Conservation (phyloP, 2,888 invertebrate genomes). For the Microchrysa polita region DNA sequence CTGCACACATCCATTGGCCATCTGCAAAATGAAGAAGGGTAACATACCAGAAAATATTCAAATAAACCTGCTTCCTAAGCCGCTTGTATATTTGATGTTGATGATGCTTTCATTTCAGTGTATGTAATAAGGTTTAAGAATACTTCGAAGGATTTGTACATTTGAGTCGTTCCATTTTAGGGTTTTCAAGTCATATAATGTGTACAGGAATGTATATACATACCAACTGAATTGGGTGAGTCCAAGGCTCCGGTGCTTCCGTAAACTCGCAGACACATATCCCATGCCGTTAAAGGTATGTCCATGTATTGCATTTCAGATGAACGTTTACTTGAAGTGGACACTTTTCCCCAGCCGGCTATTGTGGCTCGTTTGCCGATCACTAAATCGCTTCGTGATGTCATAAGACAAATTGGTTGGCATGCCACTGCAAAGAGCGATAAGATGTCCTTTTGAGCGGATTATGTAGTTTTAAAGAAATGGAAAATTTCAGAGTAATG, state of each 20-base stretch:
- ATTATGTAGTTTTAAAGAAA: too few species aligned
- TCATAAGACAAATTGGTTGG: conserved; percentile 76
- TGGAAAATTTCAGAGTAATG: background rate
- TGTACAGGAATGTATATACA: too few species aligned
- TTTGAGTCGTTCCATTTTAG: too few species aligned
- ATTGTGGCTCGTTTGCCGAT: conserved; percentile 64
- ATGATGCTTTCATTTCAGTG: too few species aligned
- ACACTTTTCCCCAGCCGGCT: conserved; percentile 73
- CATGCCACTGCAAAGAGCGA: conserved; percentile 71
- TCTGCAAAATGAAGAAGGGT: conserved; percentile 56
- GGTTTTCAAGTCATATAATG: background rate
- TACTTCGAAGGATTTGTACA: too few species aligned
- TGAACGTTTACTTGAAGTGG: conserved; percentile 65
- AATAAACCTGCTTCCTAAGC: too few species aligned
- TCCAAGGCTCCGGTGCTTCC: conserved; percentile 72
- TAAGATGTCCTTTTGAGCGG: too few species aligned
- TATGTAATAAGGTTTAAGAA: too few species aligned
- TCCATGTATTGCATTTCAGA: conserved; percentile 74
- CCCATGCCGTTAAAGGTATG: conserved; percentile 73
- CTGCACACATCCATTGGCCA: conserved; percentile 76
- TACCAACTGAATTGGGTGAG: conserved; percentile 63
- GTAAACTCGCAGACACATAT: conserved; percentile 75
- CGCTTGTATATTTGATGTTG: too few species aligned
- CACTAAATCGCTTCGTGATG: conserved; percentile 62
- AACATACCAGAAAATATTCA: too few species aligned